These are phyloP conservation scores for Brachionichthys hirsutus DNA, from an alignment of 2,113 vertebrate genomes.

Conservation along the genomic window DNA sequence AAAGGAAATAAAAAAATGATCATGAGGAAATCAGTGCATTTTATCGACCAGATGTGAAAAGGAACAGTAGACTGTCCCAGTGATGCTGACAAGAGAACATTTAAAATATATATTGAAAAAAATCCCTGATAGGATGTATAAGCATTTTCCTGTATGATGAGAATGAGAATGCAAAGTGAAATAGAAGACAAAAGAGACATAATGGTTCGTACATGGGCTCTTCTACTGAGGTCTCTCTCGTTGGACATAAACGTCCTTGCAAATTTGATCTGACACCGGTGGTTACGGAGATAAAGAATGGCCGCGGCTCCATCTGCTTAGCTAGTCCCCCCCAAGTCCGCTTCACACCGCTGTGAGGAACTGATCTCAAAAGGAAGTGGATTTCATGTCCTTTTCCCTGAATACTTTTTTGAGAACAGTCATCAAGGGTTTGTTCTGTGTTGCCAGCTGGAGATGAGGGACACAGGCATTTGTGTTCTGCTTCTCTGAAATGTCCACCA, in stretches of 20 bases:
- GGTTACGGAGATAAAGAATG: not conserved
- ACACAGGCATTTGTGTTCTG: conserved; percentile 13
- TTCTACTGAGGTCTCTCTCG: too few species aligned
- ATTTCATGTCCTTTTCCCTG: not conserved
- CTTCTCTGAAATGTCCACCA: conserved; percentile 4
- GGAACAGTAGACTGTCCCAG: conserved; percentile 13
- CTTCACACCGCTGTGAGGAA: conserved; percentile 17
- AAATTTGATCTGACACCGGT: too few species aligned
- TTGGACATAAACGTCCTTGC: conserved; percentile 1
- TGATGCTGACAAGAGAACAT: conserved; percentile 4
- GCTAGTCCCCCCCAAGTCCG: conserved; percentile 4
- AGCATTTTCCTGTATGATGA: not conserved
- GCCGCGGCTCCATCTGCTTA: not conserved
- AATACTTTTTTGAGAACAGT: conserved; percentile 4
- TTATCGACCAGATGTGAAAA: conserved; percentile 54
- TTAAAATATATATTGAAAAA: conserved; percentile 13
- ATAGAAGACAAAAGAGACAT: too few species aligned
- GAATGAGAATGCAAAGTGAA: too few species aligned
- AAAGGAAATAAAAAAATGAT: conserved; percentile 29
- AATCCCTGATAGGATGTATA: conserved; percentile 40
- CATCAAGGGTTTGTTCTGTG: conserved; percentile 2
- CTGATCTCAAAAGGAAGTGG: conserved; percentile 6
- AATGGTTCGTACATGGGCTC: too few species aligned
- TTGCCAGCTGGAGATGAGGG: conserved; percentile 6
- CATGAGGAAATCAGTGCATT: conserved; percentile 12